These are phyloP conservation scores for Dexiosoma caninum DNA, from an alignment of 2,888 invertebrate species.

Conservation along the genomic window DNA sequence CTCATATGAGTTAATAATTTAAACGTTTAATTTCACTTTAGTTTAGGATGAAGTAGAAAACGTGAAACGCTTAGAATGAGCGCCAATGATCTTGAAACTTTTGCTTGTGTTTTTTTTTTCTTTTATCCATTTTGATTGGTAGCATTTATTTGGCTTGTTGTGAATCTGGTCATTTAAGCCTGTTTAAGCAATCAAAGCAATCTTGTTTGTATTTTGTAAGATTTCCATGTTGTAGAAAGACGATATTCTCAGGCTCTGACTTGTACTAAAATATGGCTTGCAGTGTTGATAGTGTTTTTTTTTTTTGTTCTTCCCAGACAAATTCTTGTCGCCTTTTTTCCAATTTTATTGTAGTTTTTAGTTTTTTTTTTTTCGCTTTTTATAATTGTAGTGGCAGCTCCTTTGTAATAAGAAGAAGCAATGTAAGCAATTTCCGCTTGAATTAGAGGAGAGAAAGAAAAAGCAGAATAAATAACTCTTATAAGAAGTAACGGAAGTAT, in stretches of 20 bases:
- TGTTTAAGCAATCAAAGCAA: slow-evolving; percentile 23
- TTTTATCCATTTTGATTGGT: not conserved
- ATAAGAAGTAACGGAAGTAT: slow-evolving; percentile 54
- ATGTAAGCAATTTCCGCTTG: slow-evolving; percentile 59
- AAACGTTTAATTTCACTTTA: slow-evolving; percentile 58
- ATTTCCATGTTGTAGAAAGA: slow-evolving; percentile 35
- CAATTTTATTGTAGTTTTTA: slow-evolving; percentile 25
- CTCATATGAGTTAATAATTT: slow-evolving; percentile 39
- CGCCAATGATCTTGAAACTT: slow-evolving; percentile 1
- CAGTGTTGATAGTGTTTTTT: slow-evolving; percentile 29
- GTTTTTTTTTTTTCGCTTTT: not conserved
- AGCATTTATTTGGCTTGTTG: slow-evolving; percentile 3
- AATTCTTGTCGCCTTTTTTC: slow-evolving; percentile 50
- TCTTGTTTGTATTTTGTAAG: slow-evolving; percentile 16
- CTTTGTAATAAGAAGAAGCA: slow-evolving; percentile 26
- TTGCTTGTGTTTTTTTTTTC: not conserved
- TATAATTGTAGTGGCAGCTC: slow-evolving; percentile 18
- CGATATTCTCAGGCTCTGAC: slow-evolving; percentile 24
- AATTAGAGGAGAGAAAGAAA: slow-evolving; percentile 1
- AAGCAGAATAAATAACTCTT: not conserved
- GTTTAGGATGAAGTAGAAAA: not conserved
- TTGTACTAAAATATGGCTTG: too few relatives aligned
- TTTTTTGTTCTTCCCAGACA: slow-evolving; percentile 60
- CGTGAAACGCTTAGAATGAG: not conserved
- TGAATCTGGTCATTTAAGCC: slow-evolving; percentile 31